phyloP scores from a whole-genome alignment of 2,888 invertebrate species.

The Melanostoma scalare region DNA sequence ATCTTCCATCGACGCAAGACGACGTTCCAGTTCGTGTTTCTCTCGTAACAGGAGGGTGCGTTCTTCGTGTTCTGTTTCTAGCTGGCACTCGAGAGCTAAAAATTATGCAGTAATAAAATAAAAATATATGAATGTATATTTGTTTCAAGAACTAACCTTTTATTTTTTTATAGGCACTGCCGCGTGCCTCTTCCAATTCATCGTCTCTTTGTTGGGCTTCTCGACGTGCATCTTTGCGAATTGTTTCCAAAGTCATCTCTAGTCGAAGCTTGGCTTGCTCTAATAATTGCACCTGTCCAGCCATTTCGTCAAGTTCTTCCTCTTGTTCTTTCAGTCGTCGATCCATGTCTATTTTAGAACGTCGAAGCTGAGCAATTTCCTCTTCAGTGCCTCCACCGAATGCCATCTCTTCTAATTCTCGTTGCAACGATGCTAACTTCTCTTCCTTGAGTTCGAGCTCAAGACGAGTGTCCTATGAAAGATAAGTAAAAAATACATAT shows the following conservation, averaged over 20 bases:
- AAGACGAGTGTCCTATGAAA: conserved; percentile 89
- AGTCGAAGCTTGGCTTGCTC: conserved; percentile 96
- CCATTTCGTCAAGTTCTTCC: conserved; percentile 97
- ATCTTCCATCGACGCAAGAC: conserved; percentile 90
- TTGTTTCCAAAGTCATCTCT: conserved; percentile 96
- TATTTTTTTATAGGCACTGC: conserved; percentile 95
- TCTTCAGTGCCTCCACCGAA: conserved; percentile 91
- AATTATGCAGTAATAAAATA: conserved; percentile 69
- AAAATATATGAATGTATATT: neutral
- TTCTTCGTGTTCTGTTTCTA: conserved; percentile 97
- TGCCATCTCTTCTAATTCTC: conserved; percentile 93
- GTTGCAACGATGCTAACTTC: conserved; percentile 89
- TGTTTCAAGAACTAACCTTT: conserved; percentile 84
- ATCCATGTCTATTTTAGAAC: conserved; percentile 93
- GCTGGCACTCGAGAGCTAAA: conserved; percentile 91
- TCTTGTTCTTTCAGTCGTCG: conserved; percentile 93
- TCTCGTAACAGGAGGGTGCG: conserved; percentile 92
- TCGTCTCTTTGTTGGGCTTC: conserved; percentile 96
- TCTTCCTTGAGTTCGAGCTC: conserved; percentile 95
- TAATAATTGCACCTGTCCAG: conserved; percentile 93
- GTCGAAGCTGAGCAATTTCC: conserved; percentile 91
- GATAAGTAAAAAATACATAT: neutral
- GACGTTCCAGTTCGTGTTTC: conserved; percentile 94
- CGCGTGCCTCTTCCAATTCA: conserved; percentile 95
- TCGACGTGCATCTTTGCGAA: conserved; percentile 93